A percentile compares a stretch with the other conserved stretches of the same genome.
phyloP scores from a whole-genome alignment of 2,888 invertebrate genomes.

The Platycheirus albimanus region DNA sequence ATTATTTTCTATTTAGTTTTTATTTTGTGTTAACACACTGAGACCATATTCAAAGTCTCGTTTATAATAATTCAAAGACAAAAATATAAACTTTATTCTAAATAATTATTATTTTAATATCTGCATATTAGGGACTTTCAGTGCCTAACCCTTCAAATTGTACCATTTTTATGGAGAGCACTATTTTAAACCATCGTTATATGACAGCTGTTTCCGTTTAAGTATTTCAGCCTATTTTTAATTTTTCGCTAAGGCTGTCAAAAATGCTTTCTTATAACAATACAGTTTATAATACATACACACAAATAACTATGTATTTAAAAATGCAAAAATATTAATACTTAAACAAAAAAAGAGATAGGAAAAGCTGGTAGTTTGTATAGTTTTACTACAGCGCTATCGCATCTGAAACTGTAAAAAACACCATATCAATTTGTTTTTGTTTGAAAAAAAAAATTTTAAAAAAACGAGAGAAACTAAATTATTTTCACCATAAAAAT shows the following conservation, averaged over 20 bases:
- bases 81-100: too few species aligned
- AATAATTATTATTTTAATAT: too few species aligned
- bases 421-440: conserved; percentile 73
- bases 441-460: conserved; percentile 42
- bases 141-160: background rate
- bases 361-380: conserved; percentile 70
- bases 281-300: conserved; percentile 16
- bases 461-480: conserved; percentile 5
- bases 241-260: background rate
- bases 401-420: conserved; percentile 72
- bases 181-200: too few species aligned
- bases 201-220: too few species aligned
- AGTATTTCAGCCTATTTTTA: too few species aligned
- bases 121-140: background rate
- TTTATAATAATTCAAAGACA: too few species aligned
- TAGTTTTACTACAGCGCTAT: conserved; percentile 72
- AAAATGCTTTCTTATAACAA: conserved; percentile 12
- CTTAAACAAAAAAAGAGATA: conserved; percentile 20
- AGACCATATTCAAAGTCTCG: too few species aligned
- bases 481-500: conserved; percentile 49
- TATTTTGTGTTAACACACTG: background rate
- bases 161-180: too few species aligned
- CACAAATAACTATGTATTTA: conserved; percentile 14
- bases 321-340: conserved; percentile 18
- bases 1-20: background rate